Conservation (phyloP, 2,797 vertebrate species). For the Melanotaenia trifasciata region DNA sequence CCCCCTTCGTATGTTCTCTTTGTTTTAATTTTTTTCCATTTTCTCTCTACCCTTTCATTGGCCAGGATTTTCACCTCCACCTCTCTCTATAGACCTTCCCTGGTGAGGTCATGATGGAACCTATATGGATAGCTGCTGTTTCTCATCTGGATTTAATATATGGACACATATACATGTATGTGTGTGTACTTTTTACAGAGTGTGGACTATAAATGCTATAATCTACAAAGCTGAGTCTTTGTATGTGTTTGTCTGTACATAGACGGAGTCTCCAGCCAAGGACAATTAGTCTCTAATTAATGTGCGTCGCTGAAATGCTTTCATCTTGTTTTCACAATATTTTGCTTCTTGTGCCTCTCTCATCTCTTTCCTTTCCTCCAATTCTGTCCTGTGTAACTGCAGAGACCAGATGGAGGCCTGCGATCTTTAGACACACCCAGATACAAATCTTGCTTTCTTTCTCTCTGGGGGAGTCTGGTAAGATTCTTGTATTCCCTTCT, state of each 20-base stretch:
- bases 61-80: conserved; percentile 42
- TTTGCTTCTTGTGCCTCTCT: conserved; percentile 51
- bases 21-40: neutral
- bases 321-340: conserved; percentile 68
- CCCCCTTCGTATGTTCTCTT: neutral
- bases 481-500: conserved; percentile 67
- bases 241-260: conserved; percentile 6
- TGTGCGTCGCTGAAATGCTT: conserved; percentile 49
- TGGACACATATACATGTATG: conserved; percentile 16
- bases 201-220: conserved; percentile 1
- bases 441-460: conserved; percentile 51
- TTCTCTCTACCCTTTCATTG: neutral
- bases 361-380: conserved; percentile 50
- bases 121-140: conserved; percentile 33
- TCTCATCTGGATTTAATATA: conserved; percentile 69
- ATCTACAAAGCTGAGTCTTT: conserved; percentile 28
- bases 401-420: conserved; percentile 66
- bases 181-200: conserved; percentile 25
- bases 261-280: conserved; percentile 40
- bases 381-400: conserved; percentile 42
- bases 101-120: conserved; percentile 62
- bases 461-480: conserved; percentile 61
- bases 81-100: conserved; percentile 28
- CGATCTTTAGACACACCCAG: conserved; percentile 75
- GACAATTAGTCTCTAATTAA: conserved; percentile 60